Evolutionary conservation across 2,888 invertebrate genomes (phyloP), one percentile per base, ranked within the genome.

Genomic region (Acleris laterana): DNA sequence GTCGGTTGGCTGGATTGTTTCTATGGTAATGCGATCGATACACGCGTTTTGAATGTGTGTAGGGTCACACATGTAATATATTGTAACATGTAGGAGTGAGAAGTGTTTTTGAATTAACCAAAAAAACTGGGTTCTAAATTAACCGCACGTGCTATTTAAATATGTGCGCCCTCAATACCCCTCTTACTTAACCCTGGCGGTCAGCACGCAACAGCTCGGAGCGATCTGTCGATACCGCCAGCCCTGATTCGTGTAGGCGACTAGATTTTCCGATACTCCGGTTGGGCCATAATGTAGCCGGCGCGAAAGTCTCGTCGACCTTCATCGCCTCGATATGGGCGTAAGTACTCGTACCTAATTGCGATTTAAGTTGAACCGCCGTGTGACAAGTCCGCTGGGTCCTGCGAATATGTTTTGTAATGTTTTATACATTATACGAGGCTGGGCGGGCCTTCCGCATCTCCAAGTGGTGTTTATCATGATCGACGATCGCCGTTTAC

Each of bases 231-330:
- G 56, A 63, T 63, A 50, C 61, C n/a, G 44, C 56, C 56, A 59
- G 59, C 50, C 63, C 50, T 50, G 63, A 74, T 74, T 80, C 80
- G 87, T 81, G 90, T 89, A 84, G 90, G 90, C 87, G 91, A 87
- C 82, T 87, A 87, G 84, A 82, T 89, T 89, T 88, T 86, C 90
- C 85, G 80, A 80, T 76, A 74, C 74, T 78, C 85, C 77, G 83
- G 84, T 86, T 84, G 86, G 87, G 85, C 83, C 80, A 81, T 84
- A 84, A 83, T 85, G 79, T 80, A 76, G 80, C 81, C 79, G 78
- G 77, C 88, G 92, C 91, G 92, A 93, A 93, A 92, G 91, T 92
- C 88, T 90, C 71, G 84, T 79, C 86, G 92, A 89, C 92, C 92
- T 92, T 93, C 92, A 81, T 76, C 76, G 80, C 76, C 90, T 88